These are phyloP conservation scores for Penaeus chinensis DNA, from an alignment of 1,140 invertebrate genomes.

Conservation along the genomic window DNA sequence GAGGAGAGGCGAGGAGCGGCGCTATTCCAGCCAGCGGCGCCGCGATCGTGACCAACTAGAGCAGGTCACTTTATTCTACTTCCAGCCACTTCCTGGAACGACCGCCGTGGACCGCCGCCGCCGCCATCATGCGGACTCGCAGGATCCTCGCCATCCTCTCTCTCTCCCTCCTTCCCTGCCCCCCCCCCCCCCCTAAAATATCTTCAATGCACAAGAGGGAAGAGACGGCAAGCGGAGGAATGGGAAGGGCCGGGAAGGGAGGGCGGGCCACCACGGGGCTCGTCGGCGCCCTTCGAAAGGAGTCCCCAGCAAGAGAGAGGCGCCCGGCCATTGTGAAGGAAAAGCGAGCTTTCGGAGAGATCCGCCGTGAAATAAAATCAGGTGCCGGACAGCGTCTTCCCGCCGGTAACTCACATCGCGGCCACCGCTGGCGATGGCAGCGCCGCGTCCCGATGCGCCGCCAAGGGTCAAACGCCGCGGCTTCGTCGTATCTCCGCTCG, in stretches of 20 bases:
- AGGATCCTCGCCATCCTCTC: constrained; percentile 1
- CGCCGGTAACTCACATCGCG: constrained; percentile 45
- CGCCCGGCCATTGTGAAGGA: background rate
- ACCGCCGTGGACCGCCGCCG: constrained; percentile 18
- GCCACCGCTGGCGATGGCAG: constrained; percentile 35
- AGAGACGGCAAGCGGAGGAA: too few relatives aligned
- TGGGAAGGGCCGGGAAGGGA: too few relatives aligned
- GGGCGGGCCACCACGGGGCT: too few relatives aligned
- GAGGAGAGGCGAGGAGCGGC: background rate
- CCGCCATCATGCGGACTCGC: constrained; percentile 18
- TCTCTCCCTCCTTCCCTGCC: background rate
- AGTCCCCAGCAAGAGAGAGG: too few relatives aligned
- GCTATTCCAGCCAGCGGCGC: constrained; percentile 18
- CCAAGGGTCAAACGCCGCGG: constrained; percentile 12
- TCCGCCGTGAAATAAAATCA: constrained; percentile 33
- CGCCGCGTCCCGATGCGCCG: background rate
- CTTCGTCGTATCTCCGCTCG: background rate
- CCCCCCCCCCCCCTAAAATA: background rate
- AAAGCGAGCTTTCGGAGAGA: background rate
- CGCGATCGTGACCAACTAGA: constrained; percentile 42
- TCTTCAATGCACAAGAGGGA: background rate
- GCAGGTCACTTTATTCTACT: constrained; percentile 43
- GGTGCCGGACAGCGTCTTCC: constrained; percentile 26
- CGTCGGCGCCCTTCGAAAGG: too few relatives aligned
- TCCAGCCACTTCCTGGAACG: constrained; percentile 44